Evolutionary conservation across 2,888 invertebrate genomes (phyloP), one percentile per base, ranked within the genome.

Genomic region (Mongoloraphidia duomilia): DNA sequence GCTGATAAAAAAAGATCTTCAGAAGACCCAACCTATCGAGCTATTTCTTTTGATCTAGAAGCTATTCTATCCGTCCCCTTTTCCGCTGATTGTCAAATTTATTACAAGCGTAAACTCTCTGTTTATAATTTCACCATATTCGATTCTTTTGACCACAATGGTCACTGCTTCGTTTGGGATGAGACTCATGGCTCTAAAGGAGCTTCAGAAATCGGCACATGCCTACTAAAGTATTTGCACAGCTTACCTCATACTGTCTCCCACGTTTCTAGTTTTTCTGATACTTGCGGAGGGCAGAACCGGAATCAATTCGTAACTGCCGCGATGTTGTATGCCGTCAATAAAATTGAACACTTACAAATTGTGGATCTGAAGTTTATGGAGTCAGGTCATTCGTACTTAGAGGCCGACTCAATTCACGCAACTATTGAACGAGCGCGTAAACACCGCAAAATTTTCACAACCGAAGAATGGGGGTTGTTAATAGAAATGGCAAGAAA

Each of bases 331-430:
- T 54, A 42, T 49, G 52, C 54, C 34, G 56, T 55, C 2, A 51
- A 58, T 36, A 53, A 41, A 9, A 51, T 47, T 39, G 12, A 50
- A 3, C 41, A 48, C 12, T 51, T 57, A 11, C 26, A 52, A 34
- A 49, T 45, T 14, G 49, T 57, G n/a, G 55, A 58, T 46, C 46
- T 56, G n/a, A 58, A 59, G 44, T 55, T 49, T 44, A 54, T 55
- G 53, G 56, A 58, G 49, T 50, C 52, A 33, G 56, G 55, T 9
- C 55, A 58, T 45, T 52, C 50, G 1, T 54, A 50, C 39, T n/a
- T 50, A 42, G 50, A 50, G 37, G 46, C 50, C 10, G 48, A 52
- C 41, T 50, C 49, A 49, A 56, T 56, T 52, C 55, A 57, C 46
- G 45, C 52, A 0, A 52, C 52, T 3, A 57, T 58, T 11, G 54